phyloP scores from a whole-genome alignment of 2,888 invertebrate species.

The Polydrusus cervinus region DNA sequence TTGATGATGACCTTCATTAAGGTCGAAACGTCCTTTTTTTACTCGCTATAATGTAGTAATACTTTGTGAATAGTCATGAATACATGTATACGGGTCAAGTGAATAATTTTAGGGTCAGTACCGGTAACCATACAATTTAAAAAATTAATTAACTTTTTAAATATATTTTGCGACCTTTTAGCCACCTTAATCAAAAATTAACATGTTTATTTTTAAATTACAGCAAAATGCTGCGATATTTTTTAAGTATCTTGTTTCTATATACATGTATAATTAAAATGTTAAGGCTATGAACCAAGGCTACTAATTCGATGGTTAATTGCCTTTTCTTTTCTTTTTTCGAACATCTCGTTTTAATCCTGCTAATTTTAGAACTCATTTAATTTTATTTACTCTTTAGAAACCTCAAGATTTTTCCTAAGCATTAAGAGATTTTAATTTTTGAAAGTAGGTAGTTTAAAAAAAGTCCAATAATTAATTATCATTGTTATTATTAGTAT shows the following conservation, averaged over 20 bases:
- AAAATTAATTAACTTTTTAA: no score
- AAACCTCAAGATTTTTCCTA: background rate
- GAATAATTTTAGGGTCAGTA: no score
- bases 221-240: background rate
- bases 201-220: background rate
- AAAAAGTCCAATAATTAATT: background rate
- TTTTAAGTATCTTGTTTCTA: background rate
- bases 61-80: no score
- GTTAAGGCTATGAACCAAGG: constrained; percentile 33
- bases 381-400: constrained; percentile 39
- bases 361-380: constrained; percentile 51
- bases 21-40: no score
- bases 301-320: constrained; percentile 46
- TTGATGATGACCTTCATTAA: no score
- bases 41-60: no score
- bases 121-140: no score
- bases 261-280: constrained; percentile 39
- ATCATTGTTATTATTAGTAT: background rate
- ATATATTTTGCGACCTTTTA: background rate
- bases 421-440: background rate
- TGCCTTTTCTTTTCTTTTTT: constrained; percentile 35
- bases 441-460: background rate
- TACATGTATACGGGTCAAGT: no score
- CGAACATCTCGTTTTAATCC: constrained; percentile 22
- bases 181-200: background rate